Conservation (phyloP, 1,140 invertebrate species). For the Heliconius nattereri region DNA sequence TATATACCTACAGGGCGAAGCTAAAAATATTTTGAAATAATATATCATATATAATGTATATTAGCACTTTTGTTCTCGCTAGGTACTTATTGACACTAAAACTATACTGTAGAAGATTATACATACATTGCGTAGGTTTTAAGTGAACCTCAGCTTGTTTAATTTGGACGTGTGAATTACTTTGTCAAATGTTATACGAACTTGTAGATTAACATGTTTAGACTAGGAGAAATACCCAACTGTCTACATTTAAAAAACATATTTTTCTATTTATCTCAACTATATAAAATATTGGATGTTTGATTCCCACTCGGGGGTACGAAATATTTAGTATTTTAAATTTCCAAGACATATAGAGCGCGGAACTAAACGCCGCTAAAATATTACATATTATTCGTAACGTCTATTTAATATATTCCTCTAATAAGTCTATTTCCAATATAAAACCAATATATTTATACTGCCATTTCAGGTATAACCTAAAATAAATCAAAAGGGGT, state of each 20-base stretch:
- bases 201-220: not conserved
- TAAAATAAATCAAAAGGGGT: slow-evolving; percentile 15
- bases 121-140: not conserved
- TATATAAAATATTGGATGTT: too few relatives aligned
- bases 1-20: too few relatives aligned
- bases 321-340: too few relatives aligned
- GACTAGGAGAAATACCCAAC: not conserved
- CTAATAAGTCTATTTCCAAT: not conserved
- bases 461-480: not conserved
- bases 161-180: slow-evolving; percentile 1
- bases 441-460: not conserved
- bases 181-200: not conserved
- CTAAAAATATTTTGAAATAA: too few relatives aligned
- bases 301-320: not conserved
- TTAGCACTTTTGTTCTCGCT: too few relatives aligned
- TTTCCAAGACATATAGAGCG: too few relatives aligned
- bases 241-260: too few relatives aligned
- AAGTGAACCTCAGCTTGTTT: not conserved
- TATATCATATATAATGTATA: too few relatives aligned
- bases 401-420: not conserved
- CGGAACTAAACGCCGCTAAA: too few relatives aligned
- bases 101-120: not conserved
- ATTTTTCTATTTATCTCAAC: too few relatives aligned
- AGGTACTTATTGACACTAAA: not conserved
- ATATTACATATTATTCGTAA: too few relatives aligned